A percentile compares a stretch with the other conserved stretches of the same genome.
Conservation (phyloP, 2,888 invertebrate species). For the Ectropis crepuscularia region DNA sequence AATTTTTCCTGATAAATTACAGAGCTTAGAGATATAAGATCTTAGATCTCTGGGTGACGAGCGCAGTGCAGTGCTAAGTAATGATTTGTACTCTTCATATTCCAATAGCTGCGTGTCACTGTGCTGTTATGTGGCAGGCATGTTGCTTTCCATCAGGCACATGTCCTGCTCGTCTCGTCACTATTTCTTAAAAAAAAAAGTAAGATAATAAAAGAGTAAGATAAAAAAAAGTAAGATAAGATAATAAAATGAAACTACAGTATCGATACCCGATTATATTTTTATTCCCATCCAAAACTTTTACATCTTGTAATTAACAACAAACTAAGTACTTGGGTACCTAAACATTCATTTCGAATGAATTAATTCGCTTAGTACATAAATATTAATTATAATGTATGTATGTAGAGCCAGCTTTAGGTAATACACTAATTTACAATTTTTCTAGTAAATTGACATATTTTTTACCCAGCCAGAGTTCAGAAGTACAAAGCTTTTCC, state of each 20-base stretch:
- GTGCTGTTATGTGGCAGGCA: too few relatives aligned
- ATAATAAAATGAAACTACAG: conserved; percentile 47
- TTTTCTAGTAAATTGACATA: conserved; percentile 60
- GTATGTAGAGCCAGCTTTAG: conserved; percentile 73
- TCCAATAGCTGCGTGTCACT: too few relatives aligned
- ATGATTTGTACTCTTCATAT: too few relatives aligned
- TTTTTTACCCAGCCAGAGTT: conserved; percentile 51
- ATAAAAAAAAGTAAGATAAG: too few relatives aligned
- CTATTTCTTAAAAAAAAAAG: too few relatives aligned
- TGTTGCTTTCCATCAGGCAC: too few relatives aligned
- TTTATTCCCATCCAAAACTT: conserved; percentile 71
- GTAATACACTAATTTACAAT: conserved; percentile 48
- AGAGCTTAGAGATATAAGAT: too few relatives aligned
- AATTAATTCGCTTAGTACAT: conserved; percentile 61
- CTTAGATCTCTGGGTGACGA: too few relatives aligned
- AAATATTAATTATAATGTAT: conserved; percentile 67
- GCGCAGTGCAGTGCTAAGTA: too few relatives aligned
- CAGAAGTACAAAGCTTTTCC: conserved; percentile 56
- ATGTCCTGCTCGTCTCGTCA: too few relatives aligned
- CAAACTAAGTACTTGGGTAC: conserved; percentile 71
- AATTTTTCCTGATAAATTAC: too few relatives aligned
- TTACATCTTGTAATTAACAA: conserved; percentile 69
- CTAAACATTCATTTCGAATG: conserved; percentile 67
- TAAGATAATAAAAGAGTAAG: too few relatives aligned
- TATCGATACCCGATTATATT: conserved; percentile 72